Evolutionary conservation across 1,140 invertebrate genomes (phyloP).

Genomic region (Drosophila kanapiae): DNA sequence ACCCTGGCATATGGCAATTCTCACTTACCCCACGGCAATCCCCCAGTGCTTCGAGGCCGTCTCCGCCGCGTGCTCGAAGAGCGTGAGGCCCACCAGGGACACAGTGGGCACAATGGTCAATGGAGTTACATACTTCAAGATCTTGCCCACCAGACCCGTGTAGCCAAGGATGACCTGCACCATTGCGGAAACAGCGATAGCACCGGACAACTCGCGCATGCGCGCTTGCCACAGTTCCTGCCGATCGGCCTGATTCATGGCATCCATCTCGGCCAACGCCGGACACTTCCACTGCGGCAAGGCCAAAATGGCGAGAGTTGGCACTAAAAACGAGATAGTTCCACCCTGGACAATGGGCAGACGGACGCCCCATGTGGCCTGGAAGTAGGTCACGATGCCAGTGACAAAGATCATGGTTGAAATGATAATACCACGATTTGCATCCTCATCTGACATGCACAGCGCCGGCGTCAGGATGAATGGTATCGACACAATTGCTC

Average conservation of each 20-base stretch:
- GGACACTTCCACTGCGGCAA: slow-evolving; percentile 93
- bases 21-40: slow-evolving; percentile 91
- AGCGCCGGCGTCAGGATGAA: no score
- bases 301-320: slow-evolving; percentile 93
- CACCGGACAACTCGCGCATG: slow-evolving; percentile 94
- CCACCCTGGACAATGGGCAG: slow-evolving; percentile 90
- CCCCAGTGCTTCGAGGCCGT: slow-evolving; percentile 93
- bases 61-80: slow-evolving; percentile 91
- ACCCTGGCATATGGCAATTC: no score
- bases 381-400: slow-evolving; percentile 92
- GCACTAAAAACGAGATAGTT: slow-evolving; percentile 94
- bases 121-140: slow-evolving; percentile 91
- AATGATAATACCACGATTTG: slow-evolving; percentile 88
- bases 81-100: slow-evolving; percentile 91
- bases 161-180: slow-evolving; percentile 91
- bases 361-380: slow-evolving; percentile 91
- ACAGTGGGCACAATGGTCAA: slow-evolving; percentile 93
- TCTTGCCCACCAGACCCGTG: slow-evolving; percentile 90
- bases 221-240: slow-evolving; percentile 90
- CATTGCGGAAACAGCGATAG: slow-evolving; percentile 92
- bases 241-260: slow-evolving; percentile 87
- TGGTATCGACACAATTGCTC: no score
- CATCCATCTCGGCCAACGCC: slow-evolving; percentile 85
- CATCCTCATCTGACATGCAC: no score
- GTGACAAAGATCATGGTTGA: slow-evolving; percentile 96